phyloP scores from a whole-genome alignment of 1,140 invertebrate species.

The Kradibia gibbosae region DNA sequence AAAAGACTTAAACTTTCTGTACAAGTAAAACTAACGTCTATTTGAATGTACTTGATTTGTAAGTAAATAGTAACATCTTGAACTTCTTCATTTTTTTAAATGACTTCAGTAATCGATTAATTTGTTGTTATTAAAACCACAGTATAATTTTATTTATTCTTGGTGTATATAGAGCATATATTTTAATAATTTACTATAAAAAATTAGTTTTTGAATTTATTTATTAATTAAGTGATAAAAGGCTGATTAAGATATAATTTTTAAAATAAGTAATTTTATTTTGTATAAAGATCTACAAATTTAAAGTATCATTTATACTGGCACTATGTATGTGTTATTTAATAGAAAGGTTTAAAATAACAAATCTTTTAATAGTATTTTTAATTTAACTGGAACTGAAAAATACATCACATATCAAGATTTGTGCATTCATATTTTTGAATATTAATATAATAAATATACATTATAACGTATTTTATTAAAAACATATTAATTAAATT shows the following conservation, averaged over 20 bases:
- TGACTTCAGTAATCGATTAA: no score
- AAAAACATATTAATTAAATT: constrained; percentile 41
- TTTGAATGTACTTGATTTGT: no score
- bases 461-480: constrained; percentile 34
- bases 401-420: constrained; percentile 70
- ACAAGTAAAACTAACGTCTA: no score
- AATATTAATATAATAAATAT: constrained; percentile 47
- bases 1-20: no score
- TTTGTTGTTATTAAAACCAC: no score
- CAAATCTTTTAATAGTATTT: constrained; percentile 42
- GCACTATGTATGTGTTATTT: neutral
- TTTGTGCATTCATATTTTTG: constrained; percentile 59
- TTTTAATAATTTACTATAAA: neutral
- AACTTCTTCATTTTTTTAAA: no score
- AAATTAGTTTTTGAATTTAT: constrained; percentile 23
- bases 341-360: constrained; percentile 1
- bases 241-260: neutral
- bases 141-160: no score
- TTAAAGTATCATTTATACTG: neutral
- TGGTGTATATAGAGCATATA: no score
- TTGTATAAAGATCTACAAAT: neutral
- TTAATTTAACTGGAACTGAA: constrained; percentile 64
- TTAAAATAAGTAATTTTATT: constrained; percentile 10
- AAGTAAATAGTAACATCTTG: no score
- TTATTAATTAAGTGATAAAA: neutral